Evolutionary conservation across 2,797 vertebrate genomes (phyloP), one percentile per base, ranked within the genome.

Genomic region (Forpus xanthops): DNA sequence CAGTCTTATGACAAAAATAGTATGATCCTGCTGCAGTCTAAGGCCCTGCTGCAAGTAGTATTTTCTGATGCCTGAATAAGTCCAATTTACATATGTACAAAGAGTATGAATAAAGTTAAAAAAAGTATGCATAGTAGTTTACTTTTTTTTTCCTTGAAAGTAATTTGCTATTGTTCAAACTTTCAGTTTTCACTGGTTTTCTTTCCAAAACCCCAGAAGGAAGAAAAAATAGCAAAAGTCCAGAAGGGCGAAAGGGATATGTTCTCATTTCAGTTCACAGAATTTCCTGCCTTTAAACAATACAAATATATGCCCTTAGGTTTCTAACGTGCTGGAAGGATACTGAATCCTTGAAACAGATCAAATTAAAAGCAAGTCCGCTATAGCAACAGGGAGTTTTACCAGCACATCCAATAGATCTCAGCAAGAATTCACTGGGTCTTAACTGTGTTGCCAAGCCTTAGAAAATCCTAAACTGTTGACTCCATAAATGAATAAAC

Each of bases 211-310:
- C 89, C 88, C 96, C 96, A 94, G 90, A 98, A 96, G 95, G 82
- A 94, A 97, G 71, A 90, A 85, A 96, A 96, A 95, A 94, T 80
- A 97, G 97, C 94, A 89, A 77, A 90, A 88, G 75, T 95, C 76
- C 33, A 8, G 93, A 84, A 91, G 93, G 92, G 87, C 96, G 92
- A 95, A 95, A 80, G 73, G 90, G 70, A 91, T 93, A 87, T 92
- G 85, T 94, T 96, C 91, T 94, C 93, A 96, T 96, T 96, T 95
- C 80, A 85, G 77, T 92, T 97, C 96, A 73, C 23, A 91, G 95
- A 90, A 92, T 89, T 90, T 94, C 94, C 93, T 97, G 82, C 87
- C 96, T 87, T 96, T 97, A 96, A 93, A 97, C 87, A 94, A 96
- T 86, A 76, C 84, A 81, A 96, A 90, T 74, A 67, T 47, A 55